A percentile compares a stretch with the other conserved stretches of the same genome.
Conservation (phyloP, 2,888 invertebrate genomes). For the Hecatera dysodea region DNA sequence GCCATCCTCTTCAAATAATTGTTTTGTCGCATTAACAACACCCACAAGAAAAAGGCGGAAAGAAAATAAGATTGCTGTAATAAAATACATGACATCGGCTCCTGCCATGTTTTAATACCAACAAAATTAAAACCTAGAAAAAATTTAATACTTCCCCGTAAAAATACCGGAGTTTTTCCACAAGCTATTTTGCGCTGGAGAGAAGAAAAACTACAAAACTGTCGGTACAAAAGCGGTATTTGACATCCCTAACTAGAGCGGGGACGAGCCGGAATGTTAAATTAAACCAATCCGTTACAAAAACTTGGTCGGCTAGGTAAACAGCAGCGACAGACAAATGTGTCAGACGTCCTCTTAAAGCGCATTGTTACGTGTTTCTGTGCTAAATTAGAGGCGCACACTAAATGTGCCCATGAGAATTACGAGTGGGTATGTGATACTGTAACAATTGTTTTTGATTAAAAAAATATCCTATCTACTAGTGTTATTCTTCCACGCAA, state of each 20-base stretch:
- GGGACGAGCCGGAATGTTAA: constrained; percentile 67
- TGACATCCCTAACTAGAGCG: constrained; percentile 62
- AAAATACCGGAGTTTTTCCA: constrained; percentile 1
- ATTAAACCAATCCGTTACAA: constrained; percentile 77
- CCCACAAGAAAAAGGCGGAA: not conserved
- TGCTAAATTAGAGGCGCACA: constrained; percentile 49
- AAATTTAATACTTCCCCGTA: not conserved
- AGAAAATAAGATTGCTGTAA: constrained; percentile 24
- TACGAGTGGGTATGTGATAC: not conserved
- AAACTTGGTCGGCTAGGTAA: constrained; percentile 72
- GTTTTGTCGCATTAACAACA: constrained; percentile 3
- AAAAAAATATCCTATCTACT: no score
- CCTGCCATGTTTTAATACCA: constrained; percentile 20
- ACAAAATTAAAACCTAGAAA: constrained; percentile 5
- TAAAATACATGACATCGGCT: constrained; percentile 5
- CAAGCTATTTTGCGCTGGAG: constrained; percentile 16
- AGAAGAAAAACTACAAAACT: constrained; percentile 37
- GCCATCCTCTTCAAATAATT: constrained; percentile 20
- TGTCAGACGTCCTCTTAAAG: constrained; percentile 60
- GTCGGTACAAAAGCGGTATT: constrained; percentile 16
- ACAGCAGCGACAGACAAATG: constrained; percentile 69
- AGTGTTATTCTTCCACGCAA: no score
- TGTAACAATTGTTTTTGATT: not conserved
- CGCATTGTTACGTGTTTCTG: constrained; percentile 54
- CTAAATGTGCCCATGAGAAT: constrained; percentile 31